Conservation (phyloP, 2,888 invertebrate genomes). For the Sialis lutaria region DNA sequence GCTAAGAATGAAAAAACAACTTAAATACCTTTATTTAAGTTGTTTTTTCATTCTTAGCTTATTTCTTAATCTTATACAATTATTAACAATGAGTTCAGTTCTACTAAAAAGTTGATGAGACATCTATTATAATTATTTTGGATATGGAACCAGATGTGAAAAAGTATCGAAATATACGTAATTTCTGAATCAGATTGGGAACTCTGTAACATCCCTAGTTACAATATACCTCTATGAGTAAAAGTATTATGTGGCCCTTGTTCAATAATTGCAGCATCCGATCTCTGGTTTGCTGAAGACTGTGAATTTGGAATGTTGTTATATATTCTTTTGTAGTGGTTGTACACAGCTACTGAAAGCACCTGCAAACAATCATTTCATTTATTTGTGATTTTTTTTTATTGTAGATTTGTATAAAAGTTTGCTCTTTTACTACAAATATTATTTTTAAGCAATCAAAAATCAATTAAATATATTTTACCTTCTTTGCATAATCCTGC, state of each 20-base stretch:
- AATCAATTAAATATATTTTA: slow-evolving; percentile 8
- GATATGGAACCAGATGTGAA: too few species aligned
- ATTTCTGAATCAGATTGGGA: not conserved
- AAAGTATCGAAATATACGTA: too few species aligned
- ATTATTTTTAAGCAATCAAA: not conserved
- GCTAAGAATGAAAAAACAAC: too few species aligned
- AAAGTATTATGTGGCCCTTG: slow-evolving; percentile 50
- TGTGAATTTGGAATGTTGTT: slow-evolving; percentile 61
- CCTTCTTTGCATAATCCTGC: slow-evolving; percentile 91
- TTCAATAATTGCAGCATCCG: slow-evolving; percentile 35
- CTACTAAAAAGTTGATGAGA: too few species aligned
- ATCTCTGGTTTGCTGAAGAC: slow-evolving; percentile 20
- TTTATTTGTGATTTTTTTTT: slow-evolving; percentile 1
- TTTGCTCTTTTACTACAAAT: not conserved
- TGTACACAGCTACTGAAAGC: slow-evolving; percentile 93
- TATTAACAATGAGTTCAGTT: too few species aligned
- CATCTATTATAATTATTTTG: too few species aligned
- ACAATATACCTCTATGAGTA: slow-evolving; percentile 46
- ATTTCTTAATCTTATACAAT: too few species aligned
- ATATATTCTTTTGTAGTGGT: slow-evolving; percentile 95
- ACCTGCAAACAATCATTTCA: slow-evolving; percentile 29
- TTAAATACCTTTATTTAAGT: too few species aligned
- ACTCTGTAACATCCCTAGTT: not conserved
- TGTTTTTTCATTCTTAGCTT: too few species aligned
- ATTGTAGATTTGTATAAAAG: not conserved